These are phyloP conservation scores for Matsumyia berberina DNA, from an alignment of 2,888 invertebrate species.

Conservation along the genomic window DNA sequence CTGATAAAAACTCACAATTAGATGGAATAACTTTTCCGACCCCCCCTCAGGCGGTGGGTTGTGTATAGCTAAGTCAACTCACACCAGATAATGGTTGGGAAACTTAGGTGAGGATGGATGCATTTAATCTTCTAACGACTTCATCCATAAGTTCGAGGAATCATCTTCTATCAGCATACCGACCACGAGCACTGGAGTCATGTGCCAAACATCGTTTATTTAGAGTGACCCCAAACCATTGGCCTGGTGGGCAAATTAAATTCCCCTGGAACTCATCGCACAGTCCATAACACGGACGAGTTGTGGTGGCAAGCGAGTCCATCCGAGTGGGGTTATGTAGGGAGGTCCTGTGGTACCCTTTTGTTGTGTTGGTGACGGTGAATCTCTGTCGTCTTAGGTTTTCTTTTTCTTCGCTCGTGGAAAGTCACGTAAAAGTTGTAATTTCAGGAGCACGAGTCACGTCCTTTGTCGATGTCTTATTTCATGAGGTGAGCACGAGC, in stretches of 20 bases:
- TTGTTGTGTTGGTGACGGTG: slow-evolving; percentile 18
- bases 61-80: background rate
- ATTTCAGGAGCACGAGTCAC: slow-evolving; percentile 54
- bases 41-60: background rate
- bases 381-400: slow-evolving; percentile 35
- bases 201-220: slow-evolving; percentile 47
- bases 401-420: background rate
- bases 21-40: slow-evolving; percentile 12
- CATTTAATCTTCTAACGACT: slow-evolving; percentile 52
- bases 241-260: slow-evolving; percentile 40
- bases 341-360: slow-evolving; percentile 10
- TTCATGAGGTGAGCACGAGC: slow-evolving; percentile 42
- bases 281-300: slow-evolving; percentile 8
- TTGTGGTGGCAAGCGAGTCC: background rate
- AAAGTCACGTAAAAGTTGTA: slow-evolving; percentile 64
- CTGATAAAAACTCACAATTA: slow-evolving; percentile 39
- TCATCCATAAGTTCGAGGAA: slow-evolving; percentile 41
- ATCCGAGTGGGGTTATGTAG: background rate
- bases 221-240: slow-evolving; percentile 20
- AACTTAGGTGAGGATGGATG: slow-evolving; percentile 21
- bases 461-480: slow-evolving; percentile 64
- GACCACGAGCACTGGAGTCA: slow-evolving; percentile 17
- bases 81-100: slow-evolving; percentile 10
- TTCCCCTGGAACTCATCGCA: slow-evolving; percentile 24
- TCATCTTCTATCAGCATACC: background rate